Percentiles rank a stretch among this genome's conserved stretches.
phyloP scores from a whole-genome alignment of 2,797 vertebrate species.

The Tolypeutes matacus region DNA sequence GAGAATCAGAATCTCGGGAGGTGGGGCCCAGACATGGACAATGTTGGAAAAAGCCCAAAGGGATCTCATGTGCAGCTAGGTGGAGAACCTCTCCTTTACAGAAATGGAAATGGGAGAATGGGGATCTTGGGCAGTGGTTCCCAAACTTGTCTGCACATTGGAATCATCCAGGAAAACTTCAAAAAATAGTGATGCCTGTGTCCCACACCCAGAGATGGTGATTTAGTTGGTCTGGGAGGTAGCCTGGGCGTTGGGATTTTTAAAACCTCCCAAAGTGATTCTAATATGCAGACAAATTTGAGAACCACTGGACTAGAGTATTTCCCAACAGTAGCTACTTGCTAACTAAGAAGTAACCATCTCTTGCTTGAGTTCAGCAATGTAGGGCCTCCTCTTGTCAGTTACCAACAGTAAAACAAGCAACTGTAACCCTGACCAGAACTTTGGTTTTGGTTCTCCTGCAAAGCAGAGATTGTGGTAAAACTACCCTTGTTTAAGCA shows the following conservation, averaged over 20 bases:
- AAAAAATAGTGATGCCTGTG: not conserved
- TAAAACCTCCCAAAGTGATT: slow-evolving; percentile 8
- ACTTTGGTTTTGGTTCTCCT: not conserved
- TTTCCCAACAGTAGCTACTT: not conserved
- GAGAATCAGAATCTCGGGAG: not conserved
- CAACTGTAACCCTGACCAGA: not conserved
- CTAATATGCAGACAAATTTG: not conserved
- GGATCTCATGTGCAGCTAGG: not conserved
- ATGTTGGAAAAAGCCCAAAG: not conserved
- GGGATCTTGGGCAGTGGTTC: not conserved
- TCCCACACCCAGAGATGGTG: not conserved
- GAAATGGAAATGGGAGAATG: not conserved
- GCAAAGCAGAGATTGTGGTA: not conserved
- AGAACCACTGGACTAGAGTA: not conserved
- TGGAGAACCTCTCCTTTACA: not conserved
- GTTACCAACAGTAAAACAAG: not conserved
- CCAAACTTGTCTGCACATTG: not conserved
- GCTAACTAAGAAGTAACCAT: not conserved
- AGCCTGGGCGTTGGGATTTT: not conserved
- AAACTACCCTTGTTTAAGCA: not conserved
- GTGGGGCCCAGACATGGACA: not conserved
- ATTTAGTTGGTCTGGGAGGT: not conserved
- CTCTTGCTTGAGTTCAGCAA: not conserved
- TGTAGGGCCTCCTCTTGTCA: not conserved
- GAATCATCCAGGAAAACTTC: not conserved